phyloP scores from a whole-genome alignment of 1,140 invertebrate species.

The Dinoponera quadriceps region DNA sequence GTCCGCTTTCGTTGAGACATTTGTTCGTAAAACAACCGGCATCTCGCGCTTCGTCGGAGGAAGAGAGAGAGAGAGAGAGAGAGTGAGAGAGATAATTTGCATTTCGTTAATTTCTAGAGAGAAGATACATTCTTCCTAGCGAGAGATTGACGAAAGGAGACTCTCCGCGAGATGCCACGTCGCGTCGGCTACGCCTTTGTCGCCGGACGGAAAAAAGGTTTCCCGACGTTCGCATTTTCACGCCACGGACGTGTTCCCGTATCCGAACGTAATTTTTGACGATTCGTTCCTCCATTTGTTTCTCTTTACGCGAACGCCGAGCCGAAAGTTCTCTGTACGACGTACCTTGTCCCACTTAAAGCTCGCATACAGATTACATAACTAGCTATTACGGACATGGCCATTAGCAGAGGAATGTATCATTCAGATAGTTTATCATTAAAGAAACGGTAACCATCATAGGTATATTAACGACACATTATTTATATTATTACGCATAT shows the following conservation, averaged over 20 bases:
- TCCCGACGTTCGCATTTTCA: conserved; percentile 76
- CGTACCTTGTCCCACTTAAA: conserved; percentile 81
- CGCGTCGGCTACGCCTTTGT: conserved; percentile 39
- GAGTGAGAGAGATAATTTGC: neutral
- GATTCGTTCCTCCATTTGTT: conserved; percentile 55
- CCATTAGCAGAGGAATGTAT: conserved; percentile 82
- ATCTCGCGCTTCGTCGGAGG: too few species aligned
- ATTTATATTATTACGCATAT: conserved; percentile 85
- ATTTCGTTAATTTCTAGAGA: neutral
- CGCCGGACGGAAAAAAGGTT: conserved; percentile 58
- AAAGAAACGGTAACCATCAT: conserved; percentile 84
- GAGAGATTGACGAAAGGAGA: conserved; percentile 10
- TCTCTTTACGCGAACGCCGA: conserved; percentile 66
- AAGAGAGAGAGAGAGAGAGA: too few species aligned
- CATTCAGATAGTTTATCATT: conserved; percentile 85
- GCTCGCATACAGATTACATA: conserved; percentile 82
- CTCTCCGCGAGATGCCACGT: conserved; percentile 9
- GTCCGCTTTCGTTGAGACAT: too few species aligned
- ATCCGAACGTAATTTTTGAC: conserved; percentile 62
- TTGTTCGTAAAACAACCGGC: too few species aligned
- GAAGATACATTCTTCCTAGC: neutral
- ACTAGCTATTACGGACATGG: conserved; percentile 81
- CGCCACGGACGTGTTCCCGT: conserved; percentile 76
- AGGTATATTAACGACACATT: conserved; percentile 85
- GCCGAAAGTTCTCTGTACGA: conserved; percentile 80